These are phyloP conservation scores for Melopsittacus undulatus DNA, from an alignment of 2,797 vertebrate species.

Conservation along the genomic window DNA sequence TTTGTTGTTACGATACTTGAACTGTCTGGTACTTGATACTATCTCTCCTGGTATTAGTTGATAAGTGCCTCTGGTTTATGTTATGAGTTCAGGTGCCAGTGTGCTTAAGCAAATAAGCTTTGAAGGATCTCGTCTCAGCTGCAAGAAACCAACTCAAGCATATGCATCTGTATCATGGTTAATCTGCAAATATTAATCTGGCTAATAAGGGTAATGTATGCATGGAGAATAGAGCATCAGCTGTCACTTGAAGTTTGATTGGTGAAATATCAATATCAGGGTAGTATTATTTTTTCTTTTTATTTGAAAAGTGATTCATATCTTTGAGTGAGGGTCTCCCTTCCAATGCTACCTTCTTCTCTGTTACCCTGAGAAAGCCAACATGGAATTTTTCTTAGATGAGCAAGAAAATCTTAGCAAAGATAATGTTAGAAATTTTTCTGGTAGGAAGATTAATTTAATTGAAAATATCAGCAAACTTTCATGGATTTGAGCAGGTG, in stretches of 20 bases:
- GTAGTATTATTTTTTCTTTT: background rate
- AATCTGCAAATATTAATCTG: background rate
- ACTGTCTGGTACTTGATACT: fast-evolving
- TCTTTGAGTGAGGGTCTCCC: background rate
- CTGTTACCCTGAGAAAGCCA: background rate
- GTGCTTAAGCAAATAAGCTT: background rate
- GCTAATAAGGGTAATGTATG: background rate
- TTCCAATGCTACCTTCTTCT: background rate
- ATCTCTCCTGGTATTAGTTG: background rate
- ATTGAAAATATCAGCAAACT: background rate
- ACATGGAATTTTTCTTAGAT: background rate
- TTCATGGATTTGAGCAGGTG: background rate
- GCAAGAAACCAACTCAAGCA: background rate
- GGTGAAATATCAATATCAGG: background rate
- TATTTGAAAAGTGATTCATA: background rate
- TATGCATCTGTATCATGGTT: background rate
- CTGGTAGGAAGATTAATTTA: background rate
- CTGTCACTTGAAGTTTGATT: background rate
- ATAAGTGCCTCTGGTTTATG: background rate
- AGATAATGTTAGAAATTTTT: background rate
- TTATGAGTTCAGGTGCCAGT: background rate
- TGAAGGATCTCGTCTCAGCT: background rate
- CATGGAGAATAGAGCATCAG: background rate
- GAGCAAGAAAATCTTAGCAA: background rate
- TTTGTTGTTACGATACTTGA: background rate